A percentile compares a stretch with the other conserved stretches of the same genome.
Evolutionary conservation across 2,888 invertebrate species (phyloP).

Genomic region (Zeuzera pyrina): DNA sequence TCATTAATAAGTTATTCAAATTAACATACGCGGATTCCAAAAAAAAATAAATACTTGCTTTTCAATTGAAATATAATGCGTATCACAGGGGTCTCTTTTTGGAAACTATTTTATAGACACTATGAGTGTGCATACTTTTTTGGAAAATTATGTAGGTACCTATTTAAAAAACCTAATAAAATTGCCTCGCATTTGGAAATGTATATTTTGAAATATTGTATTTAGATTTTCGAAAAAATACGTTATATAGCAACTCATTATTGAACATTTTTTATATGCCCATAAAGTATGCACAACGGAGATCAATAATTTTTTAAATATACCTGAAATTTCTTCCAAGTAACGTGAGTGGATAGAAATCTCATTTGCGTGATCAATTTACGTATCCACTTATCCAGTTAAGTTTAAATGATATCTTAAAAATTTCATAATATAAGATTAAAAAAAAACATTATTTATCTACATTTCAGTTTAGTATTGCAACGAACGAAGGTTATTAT

Average conservation of each 20-base stretch:
- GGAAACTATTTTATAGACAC: constrained; percentile 15
- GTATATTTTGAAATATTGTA: constrained; percentile 66
- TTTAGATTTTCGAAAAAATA: constrained; percentile 58
- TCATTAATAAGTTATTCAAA: constrained; percentile 21
- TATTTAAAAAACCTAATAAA: constrained; percentile 50
- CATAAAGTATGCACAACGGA: constrained; percentile 49
- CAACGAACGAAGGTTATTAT: no score
- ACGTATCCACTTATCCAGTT: no score
- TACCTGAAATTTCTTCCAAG: no score
- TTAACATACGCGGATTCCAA: constrained; percentile 19
- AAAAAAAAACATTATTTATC: no score
- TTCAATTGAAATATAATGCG: constrained; percentile 42
- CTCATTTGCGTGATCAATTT: no score
- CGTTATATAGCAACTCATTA: constrained; percentile 49
- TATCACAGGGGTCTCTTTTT: constrained; percentile 55
- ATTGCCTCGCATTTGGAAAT: constrained; percentile 73
- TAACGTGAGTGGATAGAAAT: no score
- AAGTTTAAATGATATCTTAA: no score
- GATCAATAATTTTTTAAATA: no score
- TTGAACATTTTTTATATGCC: constrained; percentile 47
- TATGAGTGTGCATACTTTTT: constrained; percentile 42
- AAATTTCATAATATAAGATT: no score
- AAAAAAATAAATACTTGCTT: constrained; percentile 26
- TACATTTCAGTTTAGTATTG: no score
- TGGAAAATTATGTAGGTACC: constrained; percentile 29